phyloP scores from a whole-genome alignment of 1,140 invertebrate genomes.

The Bombus confusus region DNA sequence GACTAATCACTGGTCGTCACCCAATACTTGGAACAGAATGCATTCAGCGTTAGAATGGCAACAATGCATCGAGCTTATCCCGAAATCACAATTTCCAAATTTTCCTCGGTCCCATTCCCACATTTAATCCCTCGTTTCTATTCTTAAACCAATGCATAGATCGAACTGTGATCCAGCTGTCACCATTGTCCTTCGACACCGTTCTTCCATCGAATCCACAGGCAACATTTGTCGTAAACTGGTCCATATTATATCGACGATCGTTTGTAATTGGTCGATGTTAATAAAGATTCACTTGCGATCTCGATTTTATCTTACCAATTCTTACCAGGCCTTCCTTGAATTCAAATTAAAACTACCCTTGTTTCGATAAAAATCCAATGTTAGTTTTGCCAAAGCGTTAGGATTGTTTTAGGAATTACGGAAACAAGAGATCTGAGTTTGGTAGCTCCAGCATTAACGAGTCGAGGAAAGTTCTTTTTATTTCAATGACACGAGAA shows the following conservation, averaged over 20 bases:
- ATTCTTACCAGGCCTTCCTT: not conserved
- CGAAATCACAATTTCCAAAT: slow-evolving; percentile 45
- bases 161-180: slow-evolving; percentile 34
- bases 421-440: not conserved
- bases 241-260: slow-evolving; percentile 10
- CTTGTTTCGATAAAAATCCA: not conserved
- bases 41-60: not conserved
- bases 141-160: slow-evolving; percentile 18
- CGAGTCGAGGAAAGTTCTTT: not conserved
- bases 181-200: not conserved
- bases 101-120: slow-evolving; percentile 14
- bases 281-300: not conserved
- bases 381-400: not conserved
- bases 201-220: not conserved
- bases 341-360: no score
- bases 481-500: not conserved
- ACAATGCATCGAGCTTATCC: slow-evolving; percentile 36
- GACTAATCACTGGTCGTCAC: not conserved
- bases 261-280: not conserved
- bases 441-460: not conserved
- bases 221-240: not conserved
- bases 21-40: not conserved
- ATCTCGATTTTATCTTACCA: not conserved
- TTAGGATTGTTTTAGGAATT: not conserved
- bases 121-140: slow-evolving; percentile 35